phyloP scores from a whole-genome alignment of 2,888 invertebrate genomes.

The Pseudolycoriella hygida region DNA sequence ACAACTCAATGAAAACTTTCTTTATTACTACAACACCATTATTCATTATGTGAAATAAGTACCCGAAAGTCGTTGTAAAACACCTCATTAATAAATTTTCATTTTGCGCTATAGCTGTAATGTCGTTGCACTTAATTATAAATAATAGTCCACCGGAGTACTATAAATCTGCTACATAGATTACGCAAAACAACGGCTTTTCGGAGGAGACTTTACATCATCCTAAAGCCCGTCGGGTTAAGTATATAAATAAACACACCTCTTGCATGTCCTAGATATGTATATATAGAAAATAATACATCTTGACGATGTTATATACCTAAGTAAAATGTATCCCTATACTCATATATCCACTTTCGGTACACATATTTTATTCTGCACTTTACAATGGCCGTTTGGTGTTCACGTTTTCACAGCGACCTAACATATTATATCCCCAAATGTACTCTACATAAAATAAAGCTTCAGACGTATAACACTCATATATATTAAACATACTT shows the following conservation, averaged over 20 bases:
- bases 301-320: too few relatives aligned
- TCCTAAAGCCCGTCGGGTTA: slow-evolving; percentile 1
- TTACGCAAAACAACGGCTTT: slow-evolving; percentile 1
- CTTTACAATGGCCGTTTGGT: background rate
- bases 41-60: too few relatives aligned
- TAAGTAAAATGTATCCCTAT: background rate
- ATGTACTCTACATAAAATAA: too few relatives aligned
- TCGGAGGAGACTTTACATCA: background rate
- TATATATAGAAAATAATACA: too few relatives aligned
- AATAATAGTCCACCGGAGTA: background rate
- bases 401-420: too few relatives aligned
- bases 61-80: too few relatives aligned
- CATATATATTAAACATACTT: background rate
- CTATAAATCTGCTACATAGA: background rate
- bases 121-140: background rate
- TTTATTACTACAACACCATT: too few relatives aligned
- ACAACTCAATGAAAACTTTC: too few relatives aligned
- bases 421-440: too few relatives aligned
- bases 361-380: background rate
- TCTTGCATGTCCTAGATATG: background rate
- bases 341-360: background rate
- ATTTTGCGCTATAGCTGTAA: background rate
- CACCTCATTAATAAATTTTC: background rate
- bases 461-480: background rate
- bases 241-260: slow-evolving; percentile 1